Percentiles rank a stretch among this genome's conserved stretches.
Conservation (phyloP, 2,113 vertebrate species). For the Thalassarche chlororhynchos region DNA sequence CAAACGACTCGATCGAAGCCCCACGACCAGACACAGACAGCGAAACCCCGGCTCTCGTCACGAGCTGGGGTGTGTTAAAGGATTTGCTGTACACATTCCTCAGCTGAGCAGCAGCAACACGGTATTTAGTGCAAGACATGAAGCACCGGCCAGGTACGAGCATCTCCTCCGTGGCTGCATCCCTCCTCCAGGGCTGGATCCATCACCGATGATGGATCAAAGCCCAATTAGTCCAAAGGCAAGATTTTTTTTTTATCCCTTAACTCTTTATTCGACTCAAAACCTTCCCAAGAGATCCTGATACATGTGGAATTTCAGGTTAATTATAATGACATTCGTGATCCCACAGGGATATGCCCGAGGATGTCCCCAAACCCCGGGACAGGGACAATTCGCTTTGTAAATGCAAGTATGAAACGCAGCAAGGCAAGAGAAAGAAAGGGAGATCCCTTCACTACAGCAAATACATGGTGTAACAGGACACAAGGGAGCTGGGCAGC, state of each 20-base stretch:
- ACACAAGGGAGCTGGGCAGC: background rate
- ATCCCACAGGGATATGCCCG: background rate
- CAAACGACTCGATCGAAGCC: accelerated
- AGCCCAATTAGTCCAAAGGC: background rate
- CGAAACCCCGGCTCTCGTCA: accelerated
- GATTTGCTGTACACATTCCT: background rate
- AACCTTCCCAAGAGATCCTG: background rate
- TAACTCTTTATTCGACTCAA: background rate
- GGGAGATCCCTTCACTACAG: background rate
- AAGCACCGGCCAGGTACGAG: background rate
- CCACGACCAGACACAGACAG: background rate
- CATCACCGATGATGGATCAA: background rate
- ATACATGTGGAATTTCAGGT: background rate
- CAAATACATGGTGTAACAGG: accelerated
- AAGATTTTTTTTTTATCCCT: background rate
- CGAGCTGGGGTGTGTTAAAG: background rate
- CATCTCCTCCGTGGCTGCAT: background rate
- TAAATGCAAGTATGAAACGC: background rate
- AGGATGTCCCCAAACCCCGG: background rate
- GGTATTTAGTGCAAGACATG: background rate
- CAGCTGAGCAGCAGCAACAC: background rate
- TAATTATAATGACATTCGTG: background rate
- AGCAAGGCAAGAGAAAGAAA: background rate
- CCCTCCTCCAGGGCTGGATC: background rate
- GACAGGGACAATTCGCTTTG: background rate